Evolutionary conservation across 2,113 vertebrate species (phyloP).

Genomic region (Echinops telfairi): DNA sequence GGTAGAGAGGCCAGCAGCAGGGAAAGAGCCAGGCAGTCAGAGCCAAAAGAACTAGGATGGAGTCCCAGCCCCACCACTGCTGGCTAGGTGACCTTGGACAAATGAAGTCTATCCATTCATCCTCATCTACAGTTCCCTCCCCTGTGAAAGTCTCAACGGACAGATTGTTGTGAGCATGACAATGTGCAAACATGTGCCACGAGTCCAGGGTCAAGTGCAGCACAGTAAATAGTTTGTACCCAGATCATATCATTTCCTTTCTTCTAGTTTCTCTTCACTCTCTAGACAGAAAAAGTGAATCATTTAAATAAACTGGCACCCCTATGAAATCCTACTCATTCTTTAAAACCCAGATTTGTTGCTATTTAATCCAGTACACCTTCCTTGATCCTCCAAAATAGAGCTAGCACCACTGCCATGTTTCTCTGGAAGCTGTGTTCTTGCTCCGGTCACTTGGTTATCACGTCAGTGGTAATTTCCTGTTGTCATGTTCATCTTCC

Average conservation of each 20-base stretch:
- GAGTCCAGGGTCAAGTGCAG: neutral
- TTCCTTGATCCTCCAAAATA: neutral
- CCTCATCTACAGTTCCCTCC: neutral
- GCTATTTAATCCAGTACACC: neutral
- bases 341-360: neutral
- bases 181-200: neutral
- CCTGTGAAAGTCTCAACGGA: neutral
- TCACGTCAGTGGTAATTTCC: constrained; percentile 12
- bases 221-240: neutral
- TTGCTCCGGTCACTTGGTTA: neutral
- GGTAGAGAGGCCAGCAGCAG: neutral
- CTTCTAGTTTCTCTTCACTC: neutral
- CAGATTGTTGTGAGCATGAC: neutral
- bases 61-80: neutral
- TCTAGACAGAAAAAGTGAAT: constrained; percentile 19
- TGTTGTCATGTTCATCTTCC: constrained; percentile 8
- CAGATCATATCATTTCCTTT: neutral
- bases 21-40: neutral
- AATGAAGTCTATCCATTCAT: neutral
- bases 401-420: neutral
- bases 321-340: constrained; percentile 37
- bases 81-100: neutral
- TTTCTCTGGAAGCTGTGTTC: neutral
- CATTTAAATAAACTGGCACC: neutral
- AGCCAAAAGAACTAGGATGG: neutral